Conservation (phyloP, 2,113 vertebrate genomes). For the Lanius ludovicianus region DNA sequence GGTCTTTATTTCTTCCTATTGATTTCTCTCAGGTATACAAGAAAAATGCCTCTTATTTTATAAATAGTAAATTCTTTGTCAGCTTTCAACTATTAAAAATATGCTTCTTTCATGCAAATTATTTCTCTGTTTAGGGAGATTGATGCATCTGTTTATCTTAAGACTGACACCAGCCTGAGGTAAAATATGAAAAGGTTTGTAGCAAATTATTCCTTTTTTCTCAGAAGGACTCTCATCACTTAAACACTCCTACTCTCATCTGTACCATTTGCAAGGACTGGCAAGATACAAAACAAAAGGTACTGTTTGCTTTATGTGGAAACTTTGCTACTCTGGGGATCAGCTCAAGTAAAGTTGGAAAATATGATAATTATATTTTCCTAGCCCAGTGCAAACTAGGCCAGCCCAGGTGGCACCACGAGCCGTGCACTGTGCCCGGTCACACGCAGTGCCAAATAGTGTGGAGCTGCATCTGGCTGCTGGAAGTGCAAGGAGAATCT, state of each 20-base stretch:
- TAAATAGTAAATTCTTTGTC: not conserved
- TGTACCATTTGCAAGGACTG: not conserved
- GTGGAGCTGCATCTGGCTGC: not conserved
- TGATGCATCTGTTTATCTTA: not conserved
- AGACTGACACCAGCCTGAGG: not conserved
- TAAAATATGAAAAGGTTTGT: not conserved
- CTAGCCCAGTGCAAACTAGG: not conserved
- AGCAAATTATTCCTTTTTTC: not conserved
- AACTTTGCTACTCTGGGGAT: slow-evolving; percentile 35
- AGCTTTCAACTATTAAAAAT: not conserved
- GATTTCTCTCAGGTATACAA: not conserved
- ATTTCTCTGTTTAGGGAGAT: not conserved
- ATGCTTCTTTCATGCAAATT: not conserved
- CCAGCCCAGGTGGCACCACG: not conserved
- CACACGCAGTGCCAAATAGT: not conserved
- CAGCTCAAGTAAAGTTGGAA: slow-evolving; percentile 21
- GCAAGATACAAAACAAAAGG: not conserved
- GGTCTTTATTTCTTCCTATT: not conserved
- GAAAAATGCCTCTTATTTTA: not conserved
- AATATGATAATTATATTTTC: slow-evolving; percentile 39
- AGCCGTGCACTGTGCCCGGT: not conserved
- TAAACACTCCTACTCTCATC: not conserved
- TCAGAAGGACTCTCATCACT: not conserved
- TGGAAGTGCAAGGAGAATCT: not conserved
- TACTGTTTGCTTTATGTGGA: slow-evolving; percentile 40